Base-by-base conservation (phyloP, 1,140 invertebrate species). In the Zaprionus tsacasi region DNA sequence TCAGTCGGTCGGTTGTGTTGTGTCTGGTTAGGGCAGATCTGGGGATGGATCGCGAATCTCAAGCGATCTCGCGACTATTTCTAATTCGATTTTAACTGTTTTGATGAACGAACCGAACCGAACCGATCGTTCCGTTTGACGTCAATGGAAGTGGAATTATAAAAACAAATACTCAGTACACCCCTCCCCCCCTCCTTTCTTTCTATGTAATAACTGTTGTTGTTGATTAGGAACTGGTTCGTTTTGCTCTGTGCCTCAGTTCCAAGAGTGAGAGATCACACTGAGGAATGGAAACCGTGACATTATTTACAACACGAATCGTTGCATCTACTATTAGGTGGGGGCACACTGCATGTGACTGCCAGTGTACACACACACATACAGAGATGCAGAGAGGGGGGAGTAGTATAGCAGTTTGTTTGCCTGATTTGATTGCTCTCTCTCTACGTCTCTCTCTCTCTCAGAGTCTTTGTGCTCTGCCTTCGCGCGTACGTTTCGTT, bases 1-100 rank as follows among this genome's bases (percentile, higher is more conserved):
- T 52, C 58, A 45, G 67, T 30, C 50, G 2, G 21, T 21, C 21
- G 21, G 21, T 21, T 2, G 1, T 36, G 64, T 40, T n/a, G 38
- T 13, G 40, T 45, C 68, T 45, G 40, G 59, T 43, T 36, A 54
- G 52, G 57, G 56, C 43, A 50, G 64, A 54, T 38, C 21, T 21
- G 21, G n/a, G 40, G n/a, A 15, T 15, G 40, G 15, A 45, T 45
- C 6, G 40, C 40, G 7, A 15, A 45, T 15, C 40, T 45, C 25
- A 13, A 54, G 7, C 80, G 70, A 4, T 1, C 77, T 21, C 2
- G 21, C 21, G 74, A 89, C 74, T 45, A 75, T 78, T 89, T 88
- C 76, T 77, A 87, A 87, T 87, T 79, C 59, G 43, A 70, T 60
- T 82, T 75, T 70, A 83, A 88, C 88, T 85, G 85, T 85, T 83